These are phyloP conservation scores for Pygocentrus nattereri DNA, from an alignment of 2,797 vertebrate species.

Conservation along the genomic window DNA sequence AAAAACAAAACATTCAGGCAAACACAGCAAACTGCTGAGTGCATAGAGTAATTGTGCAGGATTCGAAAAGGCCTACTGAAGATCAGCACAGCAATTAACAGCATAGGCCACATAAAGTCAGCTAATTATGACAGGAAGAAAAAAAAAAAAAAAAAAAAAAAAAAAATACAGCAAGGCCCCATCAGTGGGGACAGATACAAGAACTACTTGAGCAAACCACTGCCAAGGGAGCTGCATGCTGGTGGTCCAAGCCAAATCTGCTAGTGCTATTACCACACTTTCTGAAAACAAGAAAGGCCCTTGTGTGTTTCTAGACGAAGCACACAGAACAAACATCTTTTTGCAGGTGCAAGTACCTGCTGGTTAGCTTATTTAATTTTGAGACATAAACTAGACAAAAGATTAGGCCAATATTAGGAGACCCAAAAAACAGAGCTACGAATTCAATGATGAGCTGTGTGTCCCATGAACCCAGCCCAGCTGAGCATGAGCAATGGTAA, in stretches of 20 bases:
- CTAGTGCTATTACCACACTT: conserved; percentile 27
- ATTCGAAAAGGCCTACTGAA: conserved; percentile 53
- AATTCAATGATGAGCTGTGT: conserved; percentile 52
- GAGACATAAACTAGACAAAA: conserved; percentile 15
- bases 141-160: too few species aligned
- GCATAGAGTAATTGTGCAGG: conserved; percentile 66
- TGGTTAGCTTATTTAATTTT: conserved; percentile 72
- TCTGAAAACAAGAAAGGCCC: not conserved
- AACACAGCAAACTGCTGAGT: conserved; percentile 56
- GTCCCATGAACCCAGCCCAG: conserved; percentile 83
- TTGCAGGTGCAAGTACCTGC: conserved; percentile 57
- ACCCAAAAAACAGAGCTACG: conserved; percentile 40
- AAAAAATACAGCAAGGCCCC: not conserved
- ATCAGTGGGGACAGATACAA: not conserved
- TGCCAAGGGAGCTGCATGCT: conserved; percentile 40
- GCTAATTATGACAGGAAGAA: not conserved
- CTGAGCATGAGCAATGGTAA: conserved; percentile 63
- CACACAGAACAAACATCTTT: conserved; percentile 6
- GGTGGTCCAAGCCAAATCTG: conserved; percentile 19
- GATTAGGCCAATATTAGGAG: conserved; percentile 17
- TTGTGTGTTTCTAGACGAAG: conserved; percentile 13
- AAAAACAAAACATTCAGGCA: conserved; percentile 28
- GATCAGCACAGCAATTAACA: conserved; percentile 27
- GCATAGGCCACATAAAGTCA: conserved; percentile 14
- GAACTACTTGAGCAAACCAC: conserved; percentile 13